Percentiles rank a stretch among this genome's conserved stretches.
Conservation (phyloP, 53 echinoderm and acorn worm genomes). For the Stichopus horrens region DNA sequence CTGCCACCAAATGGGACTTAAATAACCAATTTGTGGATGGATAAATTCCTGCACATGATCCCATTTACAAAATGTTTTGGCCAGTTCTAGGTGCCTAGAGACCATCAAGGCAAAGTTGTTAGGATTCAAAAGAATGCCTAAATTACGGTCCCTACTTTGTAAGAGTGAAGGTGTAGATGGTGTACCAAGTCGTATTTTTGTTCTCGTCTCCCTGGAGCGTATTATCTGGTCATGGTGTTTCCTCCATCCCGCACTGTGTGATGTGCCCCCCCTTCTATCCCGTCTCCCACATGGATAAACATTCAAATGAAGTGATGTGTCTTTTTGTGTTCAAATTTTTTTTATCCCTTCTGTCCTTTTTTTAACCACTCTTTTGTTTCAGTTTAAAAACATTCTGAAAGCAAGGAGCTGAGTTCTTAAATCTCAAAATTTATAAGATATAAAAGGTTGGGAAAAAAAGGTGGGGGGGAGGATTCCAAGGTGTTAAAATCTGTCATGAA, state of each 20-base stretch:
- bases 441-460: neutral
- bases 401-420: constrained; percentile 20
- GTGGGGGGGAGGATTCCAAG: neutral
- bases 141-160: too few relatives aligned
- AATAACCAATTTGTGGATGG: too few relatives aligned
- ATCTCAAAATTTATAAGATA: neutral
- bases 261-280: constrained; percentile 33
- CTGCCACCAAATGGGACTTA: too few relatives aligned
- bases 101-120: too few relatives aligned
- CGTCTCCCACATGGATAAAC: neutral
- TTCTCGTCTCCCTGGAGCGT: neutral
- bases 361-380: constrained; percentile 27
- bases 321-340: constrained; percentile 14
- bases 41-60: too few relatives aligned
- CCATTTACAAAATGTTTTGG: too few relatives aligned
- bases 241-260: constrained; percentile 34
- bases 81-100: too few relatives aligned
- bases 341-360: constrained; percentile 11
- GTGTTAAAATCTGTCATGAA: too few relatives aligned
- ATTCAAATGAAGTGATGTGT: constrained; percentile 23
- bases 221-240: neutral
- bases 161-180: too few relatives aligned
- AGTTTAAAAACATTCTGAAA: constrained; percentile 39
- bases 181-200: too few relatives aligned
- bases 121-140: too few relatives aligned